Conservation (phyloP, 2,797 vertebrate genomes). For the Falco biarmicus region DNA sequence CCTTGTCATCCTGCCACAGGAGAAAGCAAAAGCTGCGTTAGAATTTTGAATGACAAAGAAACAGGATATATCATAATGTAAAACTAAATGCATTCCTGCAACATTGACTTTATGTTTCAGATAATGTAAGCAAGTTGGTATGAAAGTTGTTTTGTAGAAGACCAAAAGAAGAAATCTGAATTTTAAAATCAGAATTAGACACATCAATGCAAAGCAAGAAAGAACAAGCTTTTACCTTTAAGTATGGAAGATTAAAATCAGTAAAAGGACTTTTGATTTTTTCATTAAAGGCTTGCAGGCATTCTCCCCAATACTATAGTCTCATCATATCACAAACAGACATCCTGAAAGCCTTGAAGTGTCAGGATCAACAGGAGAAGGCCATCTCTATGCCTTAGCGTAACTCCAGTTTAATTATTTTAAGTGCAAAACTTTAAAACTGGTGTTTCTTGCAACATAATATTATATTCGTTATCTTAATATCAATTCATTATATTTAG, state of each 20-base stretch:
- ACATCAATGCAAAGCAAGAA: not conserved
- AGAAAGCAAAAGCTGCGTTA: not conserved
- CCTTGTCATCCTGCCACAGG: conserved; percentile 92
- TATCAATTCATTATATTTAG: not conserved
- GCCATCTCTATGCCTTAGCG: not conserved
- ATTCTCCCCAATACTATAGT: not conserved
- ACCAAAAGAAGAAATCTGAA: not conserved
- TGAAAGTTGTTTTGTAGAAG: not conserved
- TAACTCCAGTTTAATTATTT: not conserved
- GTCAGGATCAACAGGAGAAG: not conserved
- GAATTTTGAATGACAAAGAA: not conserved
- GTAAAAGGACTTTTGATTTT: not conserved
- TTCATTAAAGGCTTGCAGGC: not conserved
- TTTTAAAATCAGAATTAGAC: not conserved
- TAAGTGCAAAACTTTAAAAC: not conserved
- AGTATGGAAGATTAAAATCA: not conserved
- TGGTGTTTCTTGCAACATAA: not conserved
- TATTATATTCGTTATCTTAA: not conserved
- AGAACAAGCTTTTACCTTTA: not conserved
- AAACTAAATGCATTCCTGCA: not conserved
- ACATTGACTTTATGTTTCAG: not conserved
- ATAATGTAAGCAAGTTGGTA: not conserved
- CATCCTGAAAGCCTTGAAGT: not conserved
- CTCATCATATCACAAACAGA: not conserved
- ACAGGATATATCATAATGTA: not conserved